Base-by-base conservation (phyloP, 2,113 vertebrate species). In the Xiphophorus couchianus region DNA sequence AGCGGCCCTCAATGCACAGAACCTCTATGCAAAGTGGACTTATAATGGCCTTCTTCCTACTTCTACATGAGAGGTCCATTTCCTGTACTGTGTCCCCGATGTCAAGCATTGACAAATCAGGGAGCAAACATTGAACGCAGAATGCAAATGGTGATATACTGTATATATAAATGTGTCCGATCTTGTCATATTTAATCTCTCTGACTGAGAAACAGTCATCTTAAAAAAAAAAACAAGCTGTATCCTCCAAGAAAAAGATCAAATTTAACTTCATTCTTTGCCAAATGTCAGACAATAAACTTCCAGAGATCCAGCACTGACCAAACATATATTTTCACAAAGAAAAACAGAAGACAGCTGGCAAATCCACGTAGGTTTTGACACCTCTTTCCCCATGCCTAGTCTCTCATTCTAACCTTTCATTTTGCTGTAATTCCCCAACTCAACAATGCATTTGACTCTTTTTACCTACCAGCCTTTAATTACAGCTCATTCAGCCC, bases 211-310 rank as follows among this genome's bases (percentile, higher is more conserved):
- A 65, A 80, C 62, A 78, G 74, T 42, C 66, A 74, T 35, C 35
- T 1, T 35, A 10, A 35, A 35, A 35, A 35, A 10, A 78, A 39
- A 68, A 77, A 90, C 73, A 91, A 71, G 86, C 88, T 90, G 86
- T 90, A 89, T 91, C 89, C 73, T 73, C 85, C 65, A 73, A 76
- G 77, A 84, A 82, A 86, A 88, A 88, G 90, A 90, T 86, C 83
- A 90, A 11, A 77, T 84, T 82, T 88, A 83, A 82, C 80, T 83
- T 62, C 60, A 64, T 33, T 12, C 58, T 27, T 67, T 39, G 78
- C 72, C 86, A 87, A 30, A 83, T 82, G 84, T 84, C 82, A 84
- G 83, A 86, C 44, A 79, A 82, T n/a, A 62, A n/a, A 69, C 80
- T 70, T 77, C 69, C 76, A 77, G 74, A 74, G 70, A 76, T 58